Percentiles rank a stretch among this genome's conserved stretches.
Evolutionary conservation across 2,888 invertebrate species (phyloP).

Genomic region (Chouioia cunea): DNA sequence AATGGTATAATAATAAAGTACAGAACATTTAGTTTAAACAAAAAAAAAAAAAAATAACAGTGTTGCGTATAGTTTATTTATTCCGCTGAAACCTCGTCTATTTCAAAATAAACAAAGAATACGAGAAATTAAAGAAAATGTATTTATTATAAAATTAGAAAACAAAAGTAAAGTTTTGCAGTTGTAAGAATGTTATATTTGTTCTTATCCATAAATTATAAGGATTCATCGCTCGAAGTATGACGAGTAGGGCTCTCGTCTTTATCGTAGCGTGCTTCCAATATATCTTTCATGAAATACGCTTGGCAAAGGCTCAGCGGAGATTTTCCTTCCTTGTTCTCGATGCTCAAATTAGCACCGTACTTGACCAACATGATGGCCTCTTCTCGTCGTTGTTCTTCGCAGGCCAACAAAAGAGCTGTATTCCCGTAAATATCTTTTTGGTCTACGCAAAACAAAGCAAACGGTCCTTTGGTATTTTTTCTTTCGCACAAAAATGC

Average conservation of each 20-base stretch:
- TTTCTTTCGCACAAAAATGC: no score
- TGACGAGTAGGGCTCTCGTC: no score
- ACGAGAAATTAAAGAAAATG: background rate
- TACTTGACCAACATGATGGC: constrained; percentile 76
- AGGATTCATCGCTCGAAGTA: no score
- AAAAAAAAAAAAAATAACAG: no score
- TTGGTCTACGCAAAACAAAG: constrained; percentile 64
- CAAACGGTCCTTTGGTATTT: no score
- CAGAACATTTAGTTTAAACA: constrained; percentile 51
- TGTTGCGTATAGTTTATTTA: constrained; percentile 24
- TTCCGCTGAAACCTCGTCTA: no score
- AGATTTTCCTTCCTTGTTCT: constrained; percentile 77
- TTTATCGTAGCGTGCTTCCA: constrained; percentile 18
- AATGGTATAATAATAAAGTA: constrained; percentile 57
- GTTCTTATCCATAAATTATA: constrained; percentile 44
- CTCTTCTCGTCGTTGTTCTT: constrained; percentile 80
- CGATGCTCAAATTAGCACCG: constrained; percentile 74
- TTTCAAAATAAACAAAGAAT: background rate
- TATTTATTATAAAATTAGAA: constrained; percentile 9
- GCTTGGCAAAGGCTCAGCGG: constrained; percentile 72
- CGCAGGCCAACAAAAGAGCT: constrained; percentile 85
- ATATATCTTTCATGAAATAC: constrained; percentile 40
- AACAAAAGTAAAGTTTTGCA: no score
- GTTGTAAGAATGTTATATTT: no score
- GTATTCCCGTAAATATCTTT: constrained; percentile 82